Evolutionary conservation across 2,888 invertebrate genomes (phyloP).

Genomic region (Rhaphigaster nebulosa): DNA sequence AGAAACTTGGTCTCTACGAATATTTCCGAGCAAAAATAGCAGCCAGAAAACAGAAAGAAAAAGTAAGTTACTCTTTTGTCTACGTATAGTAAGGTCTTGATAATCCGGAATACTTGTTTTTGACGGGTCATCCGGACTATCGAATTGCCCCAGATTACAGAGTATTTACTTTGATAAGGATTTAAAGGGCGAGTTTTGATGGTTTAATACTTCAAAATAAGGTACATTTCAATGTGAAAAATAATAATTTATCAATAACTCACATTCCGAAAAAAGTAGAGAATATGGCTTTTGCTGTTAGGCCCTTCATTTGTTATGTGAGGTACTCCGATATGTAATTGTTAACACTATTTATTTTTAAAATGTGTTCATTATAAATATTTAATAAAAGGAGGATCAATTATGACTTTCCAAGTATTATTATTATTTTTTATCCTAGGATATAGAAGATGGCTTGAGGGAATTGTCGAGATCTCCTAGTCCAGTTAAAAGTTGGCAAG

Average conservation of each 20-base stretch:
- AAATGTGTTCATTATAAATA: too few species aligned
- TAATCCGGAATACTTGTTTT: background rate
- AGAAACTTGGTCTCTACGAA: slow-evolving; percentile 96
- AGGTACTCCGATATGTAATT: too few species aligned
- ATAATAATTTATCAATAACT: too few species aligned
- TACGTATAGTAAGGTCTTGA: background rate
- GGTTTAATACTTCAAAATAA: too few species aligned
- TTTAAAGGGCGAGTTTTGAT: too few species aligned
- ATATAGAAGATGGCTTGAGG: slow-evolving; percentile 80
- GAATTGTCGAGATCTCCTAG: slow-evolving; percentile 81
- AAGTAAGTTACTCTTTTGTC: slow-evolving; percentile 25
- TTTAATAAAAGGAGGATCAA: too few species aligned
- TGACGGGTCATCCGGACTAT: background rate
- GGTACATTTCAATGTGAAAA: too few species aligned
- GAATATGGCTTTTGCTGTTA: too few species aligned
- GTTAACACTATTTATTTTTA: too few species aligned
- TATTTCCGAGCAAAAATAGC: slow-evolving; percentile 97
- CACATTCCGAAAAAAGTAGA: too few species aligned
- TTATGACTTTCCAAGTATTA: too few species aligned
- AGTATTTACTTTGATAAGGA: background rate
- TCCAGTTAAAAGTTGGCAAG: slow-evolving; percentile 82
- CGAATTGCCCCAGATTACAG: background rate
- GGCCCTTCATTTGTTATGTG: too few species aligned
- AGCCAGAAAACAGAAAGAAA: slow-evolving; percentile 89
- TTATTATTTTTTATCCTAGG: slow-evolving; percentile 69